Evolutionary conservation across 2,888 invertebrate species (phyloP).

Genomic region (Orthosia gothica): DNA sequence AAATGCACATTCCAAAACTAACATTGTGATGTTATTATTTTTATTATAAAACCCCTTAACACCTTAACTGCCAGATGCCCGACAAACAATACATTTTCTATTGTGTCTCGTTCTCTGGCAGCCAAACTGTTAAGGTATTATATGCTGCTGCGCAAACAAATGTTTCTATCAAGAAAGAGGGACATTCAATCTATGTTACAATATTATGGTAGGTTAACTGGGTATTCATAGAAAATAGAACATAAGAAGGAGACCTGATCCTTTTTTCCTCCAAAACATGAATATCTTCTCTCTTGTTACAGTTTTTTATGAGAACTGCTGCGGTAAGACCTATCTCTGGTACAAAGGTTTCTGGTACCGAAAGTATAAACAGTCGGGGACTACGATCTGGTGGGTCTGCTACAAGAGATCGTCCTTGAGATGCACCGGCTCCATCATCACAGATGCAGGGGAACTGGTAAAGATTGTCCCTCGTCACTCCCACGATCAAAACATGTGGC

Average conservation of each 20-base stretch:
- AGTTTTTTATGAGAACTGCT: slow-evolving; percentile 67
- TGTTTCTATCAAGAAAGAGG: no score
- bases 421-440: slow-evolving; percentile 71
- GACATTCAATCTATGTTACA: no score
- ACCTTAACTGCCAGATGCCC: no score
- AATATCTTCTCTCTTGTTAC: slow-evolving; percentile 8
- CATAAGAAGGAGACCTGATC: neutral
- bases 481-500: slow-evolving; percentile 66
- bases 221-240: neutral
- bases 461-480: slow-evolving; percentile 65
- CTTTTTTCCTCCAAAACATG: neutral
- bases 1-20: no score
- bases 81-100: no score
- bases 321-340: slow-evolving; percentile 65
- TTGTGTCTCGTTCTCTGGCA: no score
- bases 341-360: slow-evolving; percentile 68
- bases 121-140: no score
- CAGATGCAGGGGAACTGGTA: slow-evolving; percentile 63
- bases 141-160: no score
- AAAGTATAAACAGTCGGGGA: slow-evolving; percentile 64
- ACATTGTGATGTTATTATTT: no score
- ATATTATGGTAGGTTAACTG: no score
- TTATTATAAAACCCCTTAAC: no score
- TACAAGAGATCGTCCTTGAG: slow-evolving; percentile 68
- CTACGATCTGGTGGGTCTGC: slow-evolving; percentile 75